phyloP scores from a whole-genome alignment of 2,888 invertebrate species.

The Enchytraeus crypticus region DNA sequence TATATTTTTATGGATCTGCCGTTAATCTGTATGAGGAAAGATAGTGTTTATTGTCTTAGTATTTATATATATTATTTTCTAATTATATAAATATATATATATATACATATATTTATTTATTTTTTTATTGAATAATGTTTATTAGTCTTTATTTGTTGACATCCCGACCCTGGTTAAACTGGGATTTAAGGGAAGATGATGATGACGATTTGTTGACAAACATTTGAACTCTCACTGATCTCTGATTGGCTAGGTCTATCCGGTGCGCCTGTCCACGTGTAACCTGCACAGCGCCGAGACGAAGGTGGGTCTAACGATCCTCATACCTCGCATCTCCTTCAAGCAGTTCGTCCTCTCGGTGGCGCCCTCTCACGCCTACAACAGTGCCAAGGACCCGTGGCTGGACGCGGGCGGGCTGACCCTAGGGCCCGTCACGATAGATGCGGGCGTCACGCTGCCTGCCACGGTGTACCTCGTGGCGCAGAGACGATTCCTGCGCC shows the following conservation, averaged over 20 bases:
- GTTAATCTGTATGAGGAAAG: too few relatives aligned
- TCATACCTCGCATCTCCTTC: conserved; percentile 66
- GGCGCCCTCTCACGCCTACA: conserved; percentile 29
- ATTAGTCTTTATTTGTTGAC: too few relatives aligned
- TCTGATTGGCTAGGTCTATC: conserved; percentile 84
- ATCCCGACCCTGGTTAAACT: too few relatives aligned
- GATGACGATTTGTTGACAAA: too few relatives aligned
- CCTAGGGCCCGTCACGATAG: conserved; percentile 79
- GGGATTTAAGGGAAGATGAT: too few relatives aligned
- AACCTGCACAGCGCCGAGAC: conserved; percentile 90
- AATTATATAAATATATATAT: too few relatives aligned
- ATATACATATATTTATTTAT: too few relatives aligned
- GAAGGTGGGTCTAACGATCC: conserved; percentile 75
- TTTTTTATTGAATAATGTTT: too few relatives aligned
- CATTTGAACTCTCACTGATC: too few relatives aligned
- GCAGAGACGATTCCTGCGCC: conserved; percentile 49
- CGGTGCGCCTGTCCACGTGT: conserved; percentile 77
- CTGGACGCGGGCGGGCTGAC: conserved; percentile 81
- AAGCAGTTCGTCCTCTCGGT: conserved; percentile 60
- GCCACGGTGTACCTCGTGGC: conserved; percentile 37
- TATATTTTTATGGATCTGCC: too few relatives aligned
- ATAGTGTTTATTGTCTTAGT: too few relatives aligned
- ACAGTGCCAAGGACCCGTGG: conserved; percentile 56
- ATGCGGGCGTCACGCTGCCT: conserved; percentile 66
- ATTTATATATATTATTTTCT: too few relatives aligned